Evolutionary conservation across 2,888 invertebrate species (phyloP).

Genomic region (Habroteleia sp.): DNA sequence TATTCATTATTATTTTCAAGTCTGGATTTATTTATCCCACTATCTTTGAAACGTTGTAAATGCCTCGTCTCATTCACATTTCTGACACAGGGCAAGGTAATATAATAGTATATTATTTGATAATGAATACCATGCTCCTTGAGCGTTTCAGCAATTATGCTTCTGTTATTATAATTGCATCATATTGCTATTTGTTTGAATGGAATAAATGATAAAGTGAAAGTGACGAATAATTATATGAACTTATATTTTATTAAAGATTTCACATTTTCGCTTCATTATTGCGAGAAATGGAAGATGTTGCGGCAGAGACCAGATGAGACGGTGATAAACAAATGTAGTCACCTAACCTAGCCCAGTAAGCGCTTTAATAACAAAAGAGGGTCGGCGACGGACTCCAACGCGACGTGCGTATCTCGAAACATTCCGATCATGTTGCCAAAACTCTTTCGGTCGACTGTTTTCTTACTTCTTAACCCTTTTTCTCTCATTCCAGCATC

Average conservation of each 20-base stretch:
- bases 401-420: too few relatives aligned
- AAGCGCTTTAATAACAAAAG: conserved; percentile 39
- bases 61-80: conserved; percentile 5
- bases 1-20: too few relatives aligned
- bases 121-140: conserved; percentile 6
- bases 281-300: conserved; percentile 16
- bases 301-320: conserved; percentile 19
- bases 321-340: conserved; percentile 44
- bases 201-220: conserved; percentile 49
- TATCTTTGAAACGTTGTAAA: conserved; percentile 10
- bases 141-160: conserved; percentile 14
- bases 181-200: conserved; percentile 26
- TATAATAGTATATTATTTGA: conserved; percentile 30
- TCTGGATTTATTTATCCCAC: not conserved
- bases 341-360: conserved; percentile 28
- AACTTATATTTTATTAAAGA: conserved; percentile 37
- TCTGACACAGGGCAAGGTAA: not conserved
- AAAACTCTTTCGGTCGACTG: too few relatives aligned
- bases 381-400: too few relatives aligned
- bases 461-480: too few relatives aligned
- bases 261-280: conserved; percentile 42
- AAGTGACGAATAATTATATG: conserved; percentile 38
- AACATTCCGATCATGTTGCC: too few relatives aligned
- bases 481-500: too few relatives aligned
- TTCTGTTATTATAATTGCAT: conserved; percentile 46